phyloP scores from a whole-genome alignment of 2,888 invertebrate species.

The Drosophila mettleri region DNA sequence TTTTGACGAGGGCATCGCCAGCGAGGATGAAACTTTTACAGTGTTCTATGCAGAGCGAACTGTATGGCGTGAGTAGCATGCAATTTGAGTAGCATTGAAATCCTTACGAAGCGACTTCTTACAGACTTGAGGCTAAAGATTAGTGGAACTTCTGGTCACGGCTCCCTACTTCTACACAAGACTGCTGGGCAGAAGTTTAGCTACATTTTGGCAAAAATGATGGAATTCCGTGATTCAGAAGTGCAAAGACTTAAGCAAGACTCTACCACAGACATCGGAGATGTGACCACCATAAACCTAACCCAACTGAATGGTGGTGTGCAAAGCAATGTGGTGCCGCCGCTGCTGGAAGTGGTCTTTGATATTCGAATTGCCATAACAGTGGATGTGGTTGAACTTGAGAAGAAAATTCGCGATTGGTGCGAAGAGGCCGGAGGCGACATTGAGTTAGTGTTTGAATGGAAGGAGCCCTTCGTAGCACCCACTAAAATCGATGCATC shows the following conservation, averaged over 20 bases:
- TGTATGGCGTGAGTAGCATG: conserved; percentile 88
- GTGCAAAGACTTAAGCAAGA: conserved; percentile 86
- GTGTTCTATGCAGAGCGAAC: conserved; percentile 88
- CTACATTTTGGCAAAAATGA: conserved; percentile 87
- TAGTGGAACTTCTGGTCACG: conserved; percentile 90
- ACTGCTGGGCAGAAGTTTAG: conserved; percentile 91
- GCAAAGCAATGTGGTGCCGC: conserved; percentile 92
- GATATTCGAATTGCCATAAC: conserved; percentile 88
- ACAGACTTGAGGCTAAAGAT: conserved; percentile 88
- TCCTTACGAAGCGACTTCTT: background rate
- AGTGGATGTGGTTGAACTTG: conserved; percentile 86
- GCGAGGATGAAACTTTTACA: conserved; percentile 87
- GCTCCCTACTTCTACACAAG: conserved; percentile 88
- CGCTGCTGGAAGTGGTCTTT: conserved; percentile 88
- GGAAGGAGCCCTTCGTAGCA: conserved; percentile 87
- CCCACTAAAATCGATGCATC: conserved; percentile 87
- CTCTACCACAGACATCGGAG: conserved; percentile 86
- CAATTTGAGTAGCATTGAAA: background rate
- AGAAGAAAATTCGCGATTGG: conserved; percentile 86
- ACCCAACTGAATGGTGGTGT: conserved; percentile 90
- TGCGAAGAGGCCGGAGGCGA: conserved; percentile 90
- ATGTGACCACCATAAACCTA: conserved; percentile 91
- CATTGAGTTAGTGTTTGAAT: conserved; percentile 88
- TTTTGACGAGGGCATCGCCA: conserved; percentile 92
- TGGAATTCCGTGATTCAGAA: conserved; percentile 87